phyloP scores from a whole-genome alignment of 2,797 vertebrate genomes.

The Helostoma temminkii region DNA sequence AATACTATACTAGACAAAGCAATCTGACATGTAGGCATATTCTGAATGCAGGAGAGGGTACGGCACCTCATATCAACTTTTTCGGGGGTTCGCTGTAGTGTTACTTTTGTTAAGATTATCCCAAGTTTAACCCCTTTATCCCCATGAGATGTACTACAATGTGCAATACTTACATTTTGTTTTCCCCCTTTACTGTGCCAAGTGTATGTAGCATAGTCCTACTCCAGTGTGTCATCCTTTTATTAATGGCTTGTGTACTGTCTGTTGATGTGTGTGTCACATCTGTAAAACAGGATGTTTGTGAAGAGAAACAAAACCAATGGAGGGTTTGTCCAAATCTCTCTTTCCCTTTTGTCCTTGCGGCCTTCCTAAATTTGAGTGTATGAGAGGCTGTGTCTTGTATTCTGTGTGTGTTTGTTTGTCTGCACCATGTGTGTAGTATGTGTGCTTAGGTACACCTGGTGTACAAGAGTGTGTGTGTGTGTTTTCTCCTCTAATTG shows the following conservation, averaged over 20 bases:
- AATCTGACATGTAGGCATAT: slow-evolving; percentile 37
- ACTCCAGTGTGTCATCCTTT: slow-evolving; percentile 58
- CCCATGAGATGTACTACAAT: slow-evolving; percentile 59
- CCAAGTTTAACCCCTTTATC: slow-evolving; percentile 30
- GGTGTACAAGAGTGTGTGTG: slow-evolving; percentile 38
- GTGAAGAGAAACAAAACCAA: slow-evolving; percentile 51
- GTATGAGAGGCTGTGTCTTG: slow-evolving; percentile 24
- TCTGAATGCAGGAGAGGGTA: slow-evolving; percentile 32
- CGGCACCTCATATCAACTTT: slow-evolving; percentile 13
- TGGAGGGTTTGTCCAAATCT: slow-evolving; percentile 26
- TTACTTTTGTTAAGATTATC: slow-evolving; percentile 45
- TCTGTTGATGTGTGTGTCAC: slow-evolving; percentile 50
- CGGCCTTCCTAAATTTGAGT: slow-evolving; percentile 65
- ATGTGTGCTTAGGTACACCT: slow-evolving; percentile 28
- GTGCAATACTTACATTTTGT: slow-evolving; percentile 79
- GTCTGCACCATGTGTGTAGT: slow-evolving; percentile 35
- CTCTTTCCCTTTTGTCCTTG: slow-evolving; percentile 43
- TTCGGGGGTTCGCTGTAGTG: slow-evolving; percentile 29
- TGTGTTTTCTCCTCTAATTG: slow-evolving; percentile 61
- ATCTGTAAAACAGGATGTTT: slow-evolving; percentile 45
- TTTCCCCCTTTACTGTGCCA: slow-evolving; percentile 85
- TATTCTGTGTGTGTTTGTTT: slow-evolving; percentile 6
- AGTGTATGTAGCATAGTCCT: slow-evolving; percentile 79
- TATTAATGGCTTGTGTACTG: slow-evolving; percentile 50
- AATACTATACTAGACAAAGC: slow-evolving; percentile 46